These are phyloP conservation scores for Electrona antarctica DNA, from an alignment of 2,113 vertebrate genomes.

Conservation along the genomic window DNA sequence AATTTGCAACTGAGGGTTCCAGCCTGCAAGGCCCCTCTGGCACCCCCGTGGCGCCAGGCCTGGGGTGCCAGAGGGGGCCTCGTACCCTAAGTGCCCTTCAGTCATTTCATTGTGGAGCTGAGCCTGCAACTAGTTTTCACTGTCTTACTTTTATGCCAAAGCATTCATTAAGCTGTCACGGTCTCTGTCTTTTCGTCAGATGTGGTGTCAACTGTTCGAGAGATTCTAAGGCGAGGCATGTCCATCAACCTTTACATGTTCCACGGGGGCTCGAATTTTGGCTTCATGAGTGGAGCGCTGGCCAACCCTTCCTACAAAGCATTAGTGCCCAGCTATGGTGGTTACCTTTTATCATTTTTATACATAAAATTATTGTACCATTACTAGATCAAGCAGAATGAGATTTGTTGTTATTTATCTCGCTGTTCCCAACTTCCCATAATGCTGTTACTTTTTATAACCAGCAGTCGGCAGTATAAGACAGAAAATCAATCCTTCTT, in stretches of 20 bases:
- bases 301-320: conserved; percentile 84
- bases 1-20: too few species aligned
- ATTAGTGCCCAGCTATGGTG: conserved; percentile 90
- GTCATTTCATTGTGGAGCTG: too few species aligned
- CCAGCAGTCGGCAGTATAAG: conserved; percentile 53
- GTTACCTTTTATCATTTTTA: conserved; percentile 47
- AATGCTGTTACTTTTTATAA: neutral
- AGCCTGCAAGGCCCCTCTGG: too few species aligned
- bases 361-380: neutral
- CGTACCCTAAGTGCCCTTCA: too few species aligned
- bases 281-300: conserved; percentile 90
- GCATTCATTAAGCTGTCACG: neutral
- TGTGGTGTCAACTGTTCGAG: conserved; percentile 82
- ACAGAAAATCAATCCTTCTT: neutral
- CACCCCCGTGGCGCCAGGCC: too few species aligned
- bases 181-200: conserved; percentile 73
- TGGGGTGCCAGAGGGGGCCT: too few species aligned
- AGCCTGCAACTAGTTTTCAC: too few species aligned
- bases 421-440: neutral
- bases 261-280: conserved; percentile 94
- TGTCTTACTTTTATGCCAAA: too few species aligned
- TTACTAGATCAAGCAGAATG: too few species aligned
- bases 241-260: conserved; percentile 97
- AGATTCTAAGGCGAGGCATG: conserved; percentile 81
- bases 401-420: neutral